Base-by-base conservation (phyloP, 1,140 invertebrate genomes). In the Anagrus nilaparvatae region DNA sequence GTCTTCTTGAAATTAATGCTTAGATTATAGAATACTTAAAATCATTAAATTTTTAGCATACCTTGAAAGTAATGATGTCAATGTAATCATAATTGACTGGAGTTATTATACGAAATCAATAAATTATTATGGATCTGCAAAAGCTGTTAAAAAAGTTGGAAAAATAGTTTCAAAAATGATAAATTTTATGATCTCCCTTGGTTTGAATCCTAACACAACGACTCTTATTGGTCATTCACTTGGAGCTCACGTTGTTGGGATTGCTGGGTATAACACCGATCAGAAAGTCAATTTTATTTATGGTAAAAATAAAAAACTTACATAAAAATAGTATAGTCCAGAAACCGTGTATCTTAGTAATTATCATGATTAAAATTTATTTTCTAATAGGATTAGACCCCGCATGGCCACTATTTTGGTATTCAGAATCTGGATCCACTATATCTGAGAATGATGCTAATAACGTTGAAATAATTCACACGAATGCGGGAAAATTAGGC, bases 21-120 rank as follows among this genome's bases (percentile, higher is more conserved):
- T 23, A 17, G 19, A 12, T 40, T 40, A 18, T 32, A 28, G 28
- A 16, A 14, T 40, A 37, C 40, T 50, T 41, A n/a, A n/a, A n/a
- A n/a, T n/a, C n/a, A n/a, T n/a, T n/a, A n/a, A 36, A 35, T 27
- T 47, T n/a, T n/a, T 54, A 71, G 77, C 74, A 20, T 79, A 75
- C 47, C 53, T 79, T 3, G 47, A 60, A 40, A 51, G 61, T 13
- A 63, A 58, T 0, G 68, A 77, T 38, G 69, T 69, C 21, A 81
- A 81, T 46, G 62, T 82, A 1, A 74, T 82, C 31, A 56, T 74
- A 9, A 60, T 82, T 0, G 78, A 82, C 40, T 82, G 80, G 80
- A 65, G 62, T 2, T n/a, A 14, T 2, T 61, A 66, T 14, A 64
- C 71, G 4, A 52, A 51, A 6, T 59, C 60, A 0, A 5, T 9